Percentiles rank a stretch among this genome's conserved stretches.
Evolutionary conservation across 2,888 invertebrate genomes (phyloP).

Genomic region (Troides oblongomaculatus): DNA sequence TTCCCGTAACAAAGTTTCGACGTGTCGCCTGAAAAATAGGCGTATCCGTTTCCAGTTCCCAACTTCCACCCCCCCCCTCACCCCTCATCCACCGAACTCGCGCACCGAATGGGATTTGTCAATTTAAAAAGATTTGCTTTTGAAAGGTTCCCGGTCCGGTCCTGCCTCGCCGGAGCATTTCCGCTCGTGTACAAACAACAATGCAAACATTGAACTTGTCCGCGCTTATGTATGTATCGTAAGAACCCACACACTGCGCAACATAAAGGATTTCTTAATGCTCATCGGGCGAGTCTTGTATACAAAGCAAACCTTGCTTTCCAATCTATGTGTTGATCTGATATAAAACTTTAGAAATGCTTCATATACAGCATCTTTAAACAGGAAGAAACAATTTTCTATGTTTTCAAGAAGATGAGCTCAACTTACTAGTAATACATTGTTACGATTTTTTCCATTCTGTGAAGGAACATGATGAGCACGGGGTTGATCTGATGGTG

Average conservation of each 20-base stretch:
- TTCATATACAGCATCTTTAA: too few relatives aligned
- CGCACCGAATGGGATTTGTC: slow-evolving; percentile 25
- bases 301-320: too few relatives aligned
- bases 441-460: too few relatives aligned
- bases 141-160: slow-evolving; percentile 16
- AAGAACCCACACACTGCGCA: slow-evolving; percentile 13
- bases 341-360: too few relatives aligned
- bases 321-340: too few relatives aligned
- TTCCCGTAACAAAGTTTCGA: slow-evolving; percentile 32
- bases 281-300: neutral
- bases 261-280: slow-evolving; percentile 20
- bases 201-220: slow-evolving; percentile 16
- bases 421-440: too few relatives aligned
- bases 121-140: slow-evolving; percentile 31
- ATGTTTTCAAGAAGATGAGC: too few relatives aligned
- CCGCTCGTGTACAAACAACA: neutral
- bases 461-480: too few relatives aligned
- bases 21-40: slow-evolving; percentile 37
- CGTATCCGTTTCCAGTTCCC: slow-evolving; percentile 22
- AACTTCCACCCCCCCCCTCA: neutral
- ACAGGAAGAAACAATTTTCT: too few relatives aligned
- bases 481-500: too few relatives aligned
- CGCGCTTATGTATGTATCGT: slow-evolving; percentile 13
- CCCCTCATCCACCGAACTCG: neutral
- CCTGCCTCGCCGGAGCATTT: slow-evolving; percentile 6